A percentile compares a stretch with the other conserved stretches of the same genome.
Conservation (phyloP, 64 coral and sea anemone species). For the Stylophora pistillata region DNA sequence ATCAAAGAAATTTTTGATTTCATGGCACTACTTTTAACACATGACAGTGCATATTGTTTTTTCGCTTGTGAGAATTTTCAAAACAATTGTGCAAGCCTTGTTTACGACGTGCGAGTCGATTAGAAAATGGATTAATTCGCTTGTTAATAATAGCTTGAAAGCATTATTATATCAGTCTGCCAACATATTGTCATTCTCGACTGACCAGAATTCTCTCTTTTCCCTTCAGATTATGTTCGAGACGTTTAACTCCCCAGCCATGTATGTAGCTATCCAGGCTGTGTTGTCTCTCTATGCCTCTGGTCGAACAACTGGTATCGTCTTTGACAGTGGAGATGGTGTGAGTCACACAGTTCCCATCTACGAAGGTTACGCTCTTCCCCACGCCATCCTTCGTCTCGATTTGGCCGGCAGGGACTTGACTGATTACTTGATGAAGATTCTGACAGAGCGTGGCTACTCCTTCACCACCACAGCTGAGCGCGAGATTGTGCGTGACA, state of each 20-base stretch:
- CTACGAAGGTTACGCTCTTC: conserved; percentile 76
- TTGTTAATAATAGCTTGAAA: too few relatives aligned
- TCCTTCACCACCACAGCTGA: conserved; percentile 77
- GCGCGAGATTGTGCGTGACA: conserved; percentile 77
- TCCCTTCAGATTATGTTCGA: conserved; percentile 68
- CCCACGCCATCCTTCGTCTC: conserved; percentile 66
- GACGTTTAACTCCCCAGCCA: conserved; percentile 67
- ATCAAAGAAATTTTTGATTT: too few relatives aligned
- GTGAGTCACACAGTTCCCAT: conserved; percentile 69
- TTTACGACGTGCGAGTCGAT: too few relatives aligned
- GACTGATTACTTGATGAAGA: conserved; percentile 77
- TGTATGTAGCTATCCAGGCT: conserved; percentile 76
- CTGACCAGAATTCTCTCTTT: background rate
- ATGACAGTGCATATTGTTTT: too few relatives aligned
- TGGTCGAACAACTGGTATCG: conserved; percentile 70
- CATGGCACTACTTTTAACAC: too few relatives aligned
- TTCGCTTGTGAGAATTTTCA: too few relatives aligned
- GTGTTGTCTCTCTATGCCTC: conserved; percentile 73
- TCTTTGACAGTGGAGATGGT: conserved; percentile 64
- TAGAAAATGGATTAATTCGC: too few relatives aligned
- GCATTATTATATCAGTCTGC: background rate
- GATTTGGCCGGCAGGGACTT: conserved; percentile 74
- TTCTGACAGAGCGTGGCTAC: conserved; percentile 72
- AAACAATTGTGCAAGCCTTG: too few relatives aligned
- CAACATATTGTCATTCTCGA: background rate